Evolutionary conservation across 2,888 invertebrate species (phyloP), one percentile per base, ranked within the genome.

Genomic region (Panopea generosa): DNA sequence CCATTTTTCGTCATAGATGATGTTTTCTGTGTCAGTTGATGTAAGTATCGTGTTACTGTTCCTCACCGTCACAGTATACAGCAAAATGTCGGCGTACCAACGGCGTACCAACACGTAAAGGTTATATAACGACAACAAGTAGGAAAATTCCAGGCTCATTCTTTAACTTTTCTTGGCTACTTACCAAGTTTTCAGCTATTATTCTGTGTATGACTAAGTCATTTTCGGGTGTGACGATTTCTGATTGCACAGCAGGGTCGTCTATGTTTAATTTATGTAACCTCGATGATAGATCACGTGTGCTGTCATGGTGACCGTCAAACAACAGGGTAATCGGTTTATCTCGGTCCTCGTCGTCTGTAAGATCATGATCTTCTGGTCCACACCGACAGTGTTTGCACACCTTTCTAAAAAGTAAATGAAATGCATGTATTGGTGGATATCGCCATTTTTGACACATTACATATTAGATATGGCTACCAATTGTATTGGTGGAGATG

Each of bases 331-430:
- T 85, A 72, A 85, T 84, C 68, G 88, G 88, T 53, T 84, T 75
- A 57, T 77, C 83, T 29, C 83, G 78, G 61, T 87, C 86, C 26
- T 83, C 83, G 49, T 86, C 85, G 22, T 84, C 77, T 26, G 84
- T 86, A 20, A 89, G 81, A 56, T 88, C 89, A 56, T 89, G 89
- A 59, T 89, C 89, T 52, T 89, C 89, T 43, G 86, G 85, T 14
- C 87, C 85, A 74, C 89, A 89, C 16, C 89, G 87, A 69, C 89
- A 89, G 63, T 89, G 84, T 38, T 86, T 86, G 59, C 89, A 89
- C 6, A 89, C 84, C 76, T 89, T 89, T 53, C 89, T 89, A 80
- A 2, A 79, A 76, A 24, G 26, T 43, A 55, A 11, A 18, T 49
- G 49, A 7, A 18, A 20, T 20, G 20, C 14, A 50, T 20, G 1